Base-by-base conservation (phyloP, 1,140 invertebrate species). In the Parasteatoda tepidariorum region DNA sequence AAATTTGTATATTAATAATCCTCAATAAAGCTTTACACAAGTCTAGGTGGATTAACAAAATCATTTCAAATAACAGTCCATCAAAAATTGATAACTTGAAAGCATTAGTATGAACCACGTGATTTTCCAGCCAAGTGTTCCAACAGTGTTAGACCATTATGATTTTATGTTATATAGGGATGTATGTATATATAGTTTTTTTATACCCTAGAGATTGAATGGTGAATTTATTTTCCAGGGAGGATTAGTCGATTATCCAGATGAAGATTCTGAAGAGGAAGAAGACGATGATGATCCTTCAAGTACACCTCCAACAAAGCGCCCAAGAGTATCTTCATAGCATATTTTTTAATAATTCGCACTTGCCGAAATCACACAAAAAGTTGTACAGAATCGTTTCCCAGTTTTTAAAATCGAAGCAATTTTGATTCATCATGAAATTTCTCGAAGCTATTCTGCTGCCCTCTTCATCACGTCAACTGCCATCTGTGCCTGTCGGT, bases 241-340 rank as follows among this genome's bases (percentile, higher is more conserved):
- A 48, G 95, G 95, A 86, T 92, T 98, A 85, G 96, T 98, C 30
- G 97, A 98, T 88, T 98, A 98, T 89, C 96, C 98, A 88, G 96
- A 95, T 76, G 96, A 98, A 89, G 96, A 95, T 0, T 96, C 97
- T 86, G 96, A 97, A 86, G 97, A 96, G 83, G 93, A 96, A 81
- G 94, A 95, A 59, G 93, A 90, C 48, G 90, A 90, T 24, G 87
- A 92, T 31, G 92, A 92, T 71, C 89, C 88, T 33, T 87, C 89
- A 84, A 89, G 88, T 85, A 55, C 84, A 34, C 91, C 91, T 76
- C 89, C 90, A 31, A 89, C 90, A 76, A 93, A 93, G 87, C 89
- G 92, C 86, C 90, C 91, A 85, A 89, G 92, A 86, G 89, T 93
- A 11, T 81, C 84, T 48, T 76, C 85, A 82, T 86, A 84, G 83